Evolutionary conservation across 2,797 vertebrate species (phyloP), one percentile per base, ranked within the genome.

Genomic region (Chrysocyon brachyurus): DNA sequence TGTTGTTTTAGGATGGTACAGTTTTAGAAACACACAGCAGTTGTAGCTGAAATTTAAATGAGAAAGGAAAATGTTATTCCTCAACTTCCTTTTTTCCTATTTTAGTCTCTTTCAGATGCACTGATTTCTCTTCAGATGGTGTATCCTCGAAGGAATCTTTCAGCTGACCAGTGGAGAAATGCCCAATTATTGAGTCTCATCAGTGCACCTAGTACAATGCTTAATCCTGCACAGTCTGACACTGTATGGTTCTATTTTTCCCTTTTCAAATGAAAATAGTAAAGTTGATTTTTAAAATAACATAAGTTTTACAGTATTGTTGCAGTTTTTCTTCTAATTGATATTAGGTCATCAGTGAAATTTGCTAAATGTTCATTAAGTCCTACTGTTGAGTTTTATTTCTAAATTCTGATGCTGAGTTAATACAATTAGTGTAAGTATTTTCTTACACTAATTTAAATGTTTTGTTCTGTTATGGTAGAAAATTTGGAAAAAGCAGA

Each of bases 161-260:
- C 99, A 4, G 99, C 99, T 75, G 99, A 99, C 98, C 99, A 99
- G 97, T 99, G 99, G 99, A 99, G 99, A 98, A 99, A 99, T 1
- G 99, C 99, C 96, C 99, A 99, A 96, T 99, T 99, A 94, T 98
- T 99, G 93, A 99, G 99, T 78, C 99, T 99, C 93, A 99, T 99
- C 99, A 99, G 99, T 36, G 99, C 99, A 63, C 99, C 99, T 79
- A 99, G 99, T 97, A 99, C 99, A 97, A 99, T 99, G 99, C 99
- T 99, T 57, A 99, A 99, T 96, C 99, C 99, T 10, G 99, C 99
- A n/a, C 99, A 99, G 98, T 99, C 99, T 1, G 99, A 99, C 98
- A 99, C 99, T 33, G 99, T 99, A 98, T 94, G 99, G 82, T 82
- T 95, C 75, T 70, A 0, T 96, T 87, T 78, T 87, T 91, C 15